Conservation (phyloP, 1,140 invertebrate genomes). For the Apis cerana region DNA sequence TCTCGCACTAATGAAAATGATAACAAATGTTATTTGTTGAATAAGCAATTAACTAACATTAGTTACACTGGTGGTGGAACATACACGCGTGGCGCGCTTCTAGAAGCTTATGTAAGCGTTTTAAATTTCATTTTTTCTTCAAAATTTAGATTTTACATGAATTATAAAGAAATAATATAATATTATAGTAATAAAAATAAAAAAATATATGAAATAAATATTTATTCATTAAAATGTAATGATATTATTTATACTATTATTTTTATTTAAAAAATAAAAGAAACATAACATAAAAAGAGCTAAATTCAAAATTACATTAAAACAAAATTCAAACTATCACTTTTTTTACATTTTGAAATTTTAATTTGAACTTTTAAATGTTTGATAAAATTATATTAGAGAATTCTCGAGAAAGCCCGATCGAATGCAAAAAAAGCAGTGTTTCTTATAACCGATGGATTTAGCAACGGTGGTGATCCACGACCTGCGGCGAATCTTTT, state of each 20-base stretch:
- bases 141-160: background rate
- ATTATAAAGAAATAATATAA: too few relatives aligned
- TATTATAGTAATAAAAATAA: background rate
- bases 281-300: background rate
- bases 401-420: slow-evolving; percentile 82
- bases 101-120: slow-evolving; percentile 83
- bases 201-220: too few relatives aligned
- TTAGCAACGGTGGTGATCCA: slow-evolving; percentile 88
- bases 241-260: too few relatives aligned
- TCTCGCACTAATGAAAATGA: slow-evolving; percentile 79
- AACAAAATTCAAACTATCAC: background rate
- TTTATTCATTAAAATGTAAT: too few relatives aligned
- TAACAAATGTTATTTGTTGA: slow-evolving; percentile 84
- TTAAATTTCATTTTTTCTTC: background rate
- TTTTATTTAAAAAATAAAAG: too few relatives aligned
- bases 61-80: slow-evolving; percentile 86
- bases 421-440: slow-evolving; percentile 83
- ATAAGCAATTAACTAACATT: slow-evolving; percentile 84
- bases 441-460: slow-evolving; percentile 88
- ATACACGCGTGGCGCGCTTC: slow-evolving; percentile 86
- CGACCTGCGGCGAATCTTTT: slow-evolving; percentile 82
- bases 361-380: background rate
- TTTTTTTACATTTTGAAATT: background rate
- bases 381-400: slow-evolving; percentile 71
- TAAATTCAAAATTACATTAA: background rate